phyloP scores from a whole-genome alignment of 2,113 vertebrate genomes.

The Tragelaphus imberbis region DNA sequence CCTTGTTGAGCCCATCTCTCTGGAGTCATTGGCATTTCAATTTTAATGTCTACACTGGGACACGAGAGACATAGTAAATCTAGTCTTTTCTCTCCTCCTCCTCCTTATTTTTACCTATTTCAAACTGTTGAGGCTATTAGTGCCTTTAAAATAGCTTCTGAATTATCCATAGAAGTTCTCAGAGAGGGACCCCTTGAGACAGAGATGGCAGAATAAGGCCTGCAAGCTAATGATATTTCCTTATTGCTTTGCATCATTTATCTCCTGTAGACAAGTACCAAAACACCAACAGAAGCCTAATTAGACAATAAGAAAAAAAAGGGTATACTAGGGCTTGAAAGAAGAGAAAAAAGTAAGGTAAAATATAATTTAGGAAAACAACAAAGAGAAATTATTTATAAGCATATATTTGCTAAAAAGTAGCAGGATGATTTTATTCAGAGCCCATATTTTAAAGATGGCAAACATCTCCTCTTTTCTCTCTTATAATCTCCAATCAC shows the following conservation, averaged over 20 bases:
- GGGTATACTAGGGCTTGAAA: neutral
- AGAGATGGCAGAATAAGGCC: neutral
- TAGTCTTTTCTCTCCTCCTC: neutral
- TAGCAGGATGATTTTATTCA: neutral
- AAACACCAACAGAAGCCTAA: neutral
- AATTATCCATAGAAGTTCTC: neutral
- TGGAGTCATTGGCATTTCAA: constrained; percentile 10
- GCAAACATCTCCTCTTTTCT: neutral
- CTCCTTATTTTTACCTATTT: neutral
- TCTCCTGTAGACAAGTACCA: neutral
- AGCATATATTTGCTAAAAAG: neutral
- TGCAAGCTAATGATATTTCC: neutral
- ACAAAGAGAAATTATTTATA: neutral
- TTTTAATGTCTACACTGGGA: neutral
- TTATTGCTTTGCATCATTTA: neutral
- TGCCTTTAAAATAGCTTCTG: constrained; percentile 33
- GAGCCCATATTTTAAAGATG: neutral
- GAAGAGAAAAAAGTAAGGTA: neutral
- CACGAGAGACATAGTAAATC: neutral
- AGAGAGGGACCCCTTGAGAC: neutral
- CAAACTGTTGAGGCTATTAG: neutral
- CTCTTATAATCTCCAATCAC: neutral
- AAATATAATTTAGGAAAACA: neutral
- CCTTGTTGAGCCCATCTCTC: neutral
- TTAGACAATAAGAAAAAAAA: neutral